These are phyloP conservation scores for Leucopsar rothschildi DNA, from an alignment of 2,113 vertebrate species.

Conservation along the genomic window DNA sequence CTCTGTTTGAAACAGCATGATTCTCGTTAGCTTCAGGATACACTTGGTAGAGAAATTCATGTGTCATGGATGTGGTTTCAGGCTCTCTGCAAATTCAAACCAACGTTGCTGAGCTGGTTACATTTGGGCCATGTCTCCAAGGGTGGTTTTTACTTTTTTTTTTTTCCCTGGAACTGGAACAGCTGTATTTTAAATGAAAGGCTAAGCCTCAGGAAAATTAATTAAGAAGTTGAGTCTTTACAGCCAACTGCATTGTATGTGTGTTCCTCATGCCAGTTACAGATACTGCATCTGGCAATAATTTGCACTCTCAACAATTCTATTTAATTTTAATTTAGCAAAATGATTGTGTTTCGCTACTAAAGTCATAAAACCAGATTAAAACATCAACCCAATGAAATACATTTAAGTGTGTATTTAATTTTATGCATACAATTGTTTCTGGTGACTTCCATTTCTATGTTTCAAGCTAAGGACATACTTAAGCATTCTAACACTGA, in stretches of 20 bases:
- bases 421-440: neutral
- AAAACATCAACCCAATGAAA: conserved; percentile 37
- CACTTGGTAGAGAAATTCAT: neutral
- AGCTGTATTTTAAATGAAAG: conserved; percentile 53
- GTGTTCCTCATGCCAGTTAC: conserved; percentile 1
- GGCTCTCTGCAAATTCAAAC: conserved; percentile 23
- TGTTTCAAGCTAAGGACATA: neutral
- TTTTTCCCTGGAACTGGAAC: neutral
- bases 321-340: conserved; percentile 47
- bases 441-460: conserved; percentile 16
- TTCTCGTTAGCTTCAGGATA: neutral
- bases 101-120: neutral
- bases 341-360: conserved; percentile 47
- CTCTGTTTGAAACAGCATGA: neutral
- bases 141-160: neutral
- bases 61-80: conserved; percentile 18
- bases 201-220: conserved; percentile 53
- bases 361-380: conserved; percentile 49
- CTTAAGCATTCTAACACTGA: neutral
- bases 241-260: conserved; percentile 37
- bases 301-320: conserved; percentile 50
- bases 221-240: conserved; percentile 47
- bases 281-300: conserved; percentile 54
- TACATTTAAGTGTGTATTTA: conserved; percentile 11
- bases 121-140: neutral